These are phyloP conservation scores for Anticlea derivata DNA, from an alignment of 2,888 invertebrate species.

Conservation along the genomic window DNA sequence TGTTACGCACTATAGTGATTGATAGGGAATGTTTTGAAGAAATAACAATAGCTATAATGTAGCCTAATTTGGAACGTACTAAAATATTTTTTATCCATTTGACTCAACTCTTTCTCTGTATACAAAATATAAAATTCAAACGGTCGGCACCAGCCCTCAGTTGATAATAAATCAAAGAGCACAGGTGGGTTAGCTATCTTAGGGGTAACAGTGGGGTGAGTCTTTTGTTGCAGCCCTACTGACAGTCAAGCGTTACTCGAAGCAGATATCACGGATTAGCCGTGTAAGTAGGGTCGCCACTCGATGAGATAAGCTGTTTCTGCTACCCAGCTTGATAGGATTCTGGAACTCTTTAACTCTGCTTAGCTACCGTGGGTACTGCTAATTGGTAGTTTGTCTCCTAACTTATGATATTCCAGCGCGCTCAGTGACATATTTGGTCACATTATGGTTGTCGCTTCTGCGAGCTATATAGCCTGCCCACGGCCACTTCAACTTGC, in stretches of 20 bases:
- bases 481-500: too few species aligned
- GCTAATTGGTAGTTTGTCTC: too few species aligned
- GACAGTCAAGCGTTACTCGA: constrained; percentile 48
- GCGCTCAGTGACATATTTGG: too few species aligned
- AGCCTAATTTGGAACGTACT: too few species aligned
- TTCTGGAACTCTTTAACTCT: not conserved
- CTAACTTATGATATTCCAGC: too few species aligned
- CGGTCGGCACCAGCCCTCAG: constrained; percentile 15
- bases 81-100: too few species aligned
- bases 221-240: constrained; percentile 34
- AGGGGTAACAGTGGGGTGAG: constrained; percentile 34
- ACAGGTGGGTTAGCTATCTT: constrained; percentile 34
- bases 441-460: too few species aligned
- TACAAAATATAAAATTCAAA: constrained; percentile 8
- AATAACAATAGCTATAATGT: too few species aligned
- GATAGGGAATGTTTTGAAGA: too few species aligned
- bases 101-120: constrained; percentile 8
- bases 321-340: not conserved
- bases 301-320: constrained; percentile 22
- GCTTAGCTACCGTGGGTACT: too few species aligned
- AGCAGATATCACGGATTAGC: constrained; percentile 56
- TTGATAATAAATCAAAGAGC: constrained; percentile 32
- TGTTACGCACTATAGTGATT: too few species aligned
- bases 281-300: constrained; percentile 26
- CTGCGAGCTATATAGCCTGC: too few species aligned